Base-by-base conservation (phyloP, 1,140 invertebrate species). In the Leptoteleia sp. region DNA sequence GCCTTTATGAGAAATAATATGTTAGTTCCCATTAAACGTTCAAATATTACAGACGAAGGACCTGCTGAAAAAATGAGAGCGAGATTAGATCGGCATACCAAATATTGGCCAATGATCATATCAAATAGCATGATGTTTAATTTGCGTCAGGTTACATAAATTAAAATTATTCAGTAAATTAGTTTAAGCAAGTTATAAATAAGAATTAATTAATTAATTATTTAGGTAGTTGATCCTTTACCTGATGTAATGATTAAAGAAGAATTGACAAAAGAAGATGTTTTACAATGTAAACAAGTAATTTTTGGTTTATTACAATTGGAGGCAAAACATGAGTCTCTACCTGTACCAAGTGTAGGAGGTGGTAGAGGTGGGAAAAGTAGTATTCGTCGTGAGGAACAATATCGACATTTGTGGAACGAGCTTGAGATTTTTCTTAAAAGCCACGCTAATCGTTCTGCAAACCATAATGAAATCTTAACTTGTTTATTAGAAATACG, bases 101-200 rank as follows among this genome's bases (percentile, higher is more conserved):
- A 94, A 43, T 97, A 97, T 88, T 99, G 97, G 95, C 97, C 98
- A 0, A 91, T 98, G 43, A 97, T 96, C 4, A 96, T 97, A 42
- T 95, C 95, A 9, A 94, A 95, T 3, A 98, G 96, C 0, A 92
- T 97, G 7, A 93, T 99, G 78, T 98, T 96, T 81, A 98, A 97
- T 83, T 90, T 98, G 62, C 93, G 93, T 83, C 93, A 93, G 55
- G 95, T 96, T 89, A 92, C 91, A 43, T 43, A 17, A 40, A 40
- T 4, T 8, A 12, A 9, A 40, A 13, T 8, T n/a, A n/a, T n/a
- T n/a, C n/a, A n/a, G n/a, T n/a, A n/a, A n/a, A n/a, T n/a, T n/a
- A n/a, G n/a, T n/a, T n/a, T n/a, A n/a, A n/a, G n/a, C n/a, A n/a
- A n/a, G n/a, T n/a, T n/a, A n/a, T n/a, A n/a, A n/a, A n/a, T 12